A percentile compares a stretch with the other conserved stretches of the same genome.
These are phyloP conservation scores for Physocephala rufipes DNA, from an alignment of 2,888 invertebrate species.

Conservation along the genomic window DNA sequence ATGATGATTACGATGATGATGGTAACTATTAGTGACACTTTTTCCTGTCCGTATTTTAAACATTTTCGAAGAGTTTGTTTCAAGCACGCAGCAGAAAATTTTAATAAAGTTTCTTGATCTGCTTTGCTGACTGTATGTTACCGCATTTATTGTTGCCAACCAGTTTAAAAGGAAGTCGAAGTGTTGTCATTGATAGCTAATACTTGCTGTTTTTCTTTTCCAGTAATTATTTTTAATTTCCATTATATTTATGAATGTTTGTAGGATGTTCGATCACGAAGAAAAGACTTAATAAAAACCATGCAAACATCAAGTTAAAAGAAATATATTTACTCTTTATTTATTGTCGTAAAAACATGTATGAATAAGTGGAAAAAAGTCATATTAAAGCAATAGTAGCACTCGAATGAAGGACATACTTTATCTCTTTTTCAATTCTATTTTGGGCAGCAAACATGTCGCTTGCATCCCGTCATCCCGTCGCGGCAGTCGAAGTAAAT, in stretches of 20 bases:
- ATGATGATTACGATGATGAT: constrained; percentile 47
- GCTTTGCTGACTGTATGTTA: not conserved
- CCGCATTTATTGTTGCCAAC: not conserved
- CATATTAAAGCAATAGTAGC: not conserved
- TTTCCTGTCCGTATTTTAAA: constrained; percentile 4
- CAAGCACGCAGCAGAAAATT: constrained; percentile 2
- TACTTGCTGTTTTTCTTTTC: not conserved
- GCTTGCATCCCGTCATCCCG: not conserved
- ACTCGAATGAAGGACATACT: not conserved
- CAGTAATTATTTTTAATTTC: constrained; percentile 8
- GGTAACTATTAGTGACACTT: constrained; percentile 19
- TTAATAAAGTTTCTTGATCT: constrained; percentile 22
- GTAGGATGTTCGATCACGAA: not conserved
- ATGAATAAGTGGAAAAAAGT: too few relatives aligned
- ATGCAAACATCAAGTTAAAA: too few relatives aligned
- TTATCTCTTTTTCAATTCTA: not conserved
- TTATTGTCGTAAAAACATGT: too few relatives aligned
- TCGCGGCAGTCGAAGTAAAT: not conserved
- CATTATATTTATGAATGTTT: not conserved
- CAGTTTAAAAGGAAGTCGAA: constrained; percentile 28
- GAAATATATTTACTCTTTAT: too few relatives aligned
- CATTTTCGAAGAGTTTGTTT: not conserved
- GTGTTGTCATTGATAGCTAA: constrained; percentile 1
- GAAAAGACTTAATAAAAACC: not conserved
- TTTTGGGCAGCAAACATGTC: not conserved